Base-by-base conservation (phyloP, 2,113 vertebrate species). In the Sturnus vulgaris region DNA sequence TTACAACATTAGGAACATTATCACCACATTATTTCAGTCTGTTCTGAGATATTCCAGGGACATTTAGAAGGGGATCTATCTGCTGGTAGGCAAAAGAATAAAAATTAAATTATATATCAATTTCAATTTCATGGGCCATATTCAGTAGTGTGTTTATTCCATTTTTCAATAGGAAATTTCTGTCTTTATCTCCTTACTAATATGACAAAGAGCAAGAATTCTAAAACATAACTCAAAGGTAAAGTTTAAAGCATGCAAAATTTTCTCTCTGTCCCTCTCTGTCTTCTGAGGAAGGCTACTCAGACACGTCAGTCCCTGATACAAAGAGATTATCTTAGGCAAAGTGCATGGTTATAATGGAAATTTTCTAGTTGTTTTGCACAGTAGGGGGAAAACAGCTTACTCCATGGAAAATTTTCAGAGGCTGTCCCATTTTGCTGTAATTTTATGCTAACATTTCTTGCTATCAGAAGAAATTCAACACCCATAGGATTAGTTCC, bases 281-380 rank as follows among this genome's bases (percentile, higher is more conserved):
- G 15, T 27, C 46, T 85, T 93, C 30, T 69, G 35, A 89, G 25
- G 37, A 76, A 82, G 86, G 53, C 73, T 82, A 90, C 46, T 70
- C 30, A 85, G 59, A 33, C 59, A 84, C 91, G 60, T 35, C 47
- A 84, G 37, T 55, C 39, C 8, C 40, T 47, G 55, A 82, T 47
- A 94, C 40, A 88, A 85, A 93, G 50, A 8, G 27, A 61, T 92
- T 91, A 89, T 46, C 59, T 69, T 5, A 8, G 35, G 35, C n/a
- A 63, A 85, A 90, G 28, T 66, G 46, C 66, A 71, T 27, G 56
- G 77, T 28, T 88, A 63, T 90, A 94, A 94, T 83, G 47, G 89
- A 88, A 94, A 95, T 96, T 95, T 95, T 91, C 95, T 87, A 63
- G 47, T 52, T 88, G 71, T 85, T 95, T 77, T 82, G 47, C 82